Evolutionary conservation across 2,888 invertebrate species (phyloP).

Genomic region (Drosophila tripunctata): DNA sequence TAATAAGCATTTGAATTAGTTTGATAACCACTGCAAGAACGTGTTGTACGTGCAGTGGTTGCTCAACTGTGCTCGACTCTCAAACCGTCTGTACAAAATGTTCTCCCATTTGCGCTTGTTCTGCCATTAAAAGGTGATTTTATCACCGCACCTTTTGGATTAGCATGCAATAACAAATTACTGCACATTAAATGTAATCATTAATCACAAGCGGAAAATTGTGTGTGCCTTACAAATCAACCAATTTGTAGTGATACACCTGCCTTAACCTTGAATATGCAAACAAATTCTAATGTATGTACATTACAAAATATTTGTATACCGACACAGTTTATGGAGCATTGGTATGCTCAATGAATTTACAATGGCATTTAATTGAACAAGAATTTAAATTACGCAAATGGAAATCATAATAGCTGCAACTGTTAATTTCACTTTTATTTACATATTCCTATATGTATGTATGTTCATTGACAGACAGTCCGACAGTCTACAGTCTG

Average conservation of each 20-base stretch:
- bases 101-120: conserved; percentile 10
- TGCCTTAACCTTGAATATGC: conserved; percentile 19
- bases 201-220: conserved; percentile 19
- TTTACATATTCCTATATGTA: conserved; percentile 54
- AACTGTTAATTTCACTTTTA: conserved; percentile 66
- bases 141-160: conserved; percentile 16
- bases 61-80: conserved; percentile 9
- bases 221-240: conserved; percentile 5
- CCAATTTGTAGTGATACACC: conserved; percentile 6
- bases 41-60: not conserved
- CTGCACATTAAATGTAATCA: conserved; percentile 20
- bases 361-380: conserved; percentile 46
- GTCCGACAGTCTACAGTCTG: conserved; percentile 26
- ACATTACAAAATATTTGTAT: not conserved
- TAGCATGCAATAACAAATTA: conserved; percentile 31
- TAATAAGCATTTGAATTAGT: conserved; percentile 23
- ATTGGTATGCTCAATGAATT: conserved; percentile 35
- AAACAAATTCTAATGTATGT: not conserved
- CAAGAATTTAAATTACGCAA: conserved; percentile 28
- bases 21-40: conserved; percentile 25
- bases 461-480: no score
- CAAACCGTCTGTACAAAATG: conserved; percentile 14
- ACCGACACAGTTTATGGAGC: conserved; percentile 8
- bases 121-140: conserved; percentile 24
- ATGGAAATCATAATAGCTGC: conserved; percentile 34